These are phyloP conservation scores for Corythucha ciliata DNA, from an alignment of 2,888 invertebrate species.

Conservation along the genomic window DNA sequence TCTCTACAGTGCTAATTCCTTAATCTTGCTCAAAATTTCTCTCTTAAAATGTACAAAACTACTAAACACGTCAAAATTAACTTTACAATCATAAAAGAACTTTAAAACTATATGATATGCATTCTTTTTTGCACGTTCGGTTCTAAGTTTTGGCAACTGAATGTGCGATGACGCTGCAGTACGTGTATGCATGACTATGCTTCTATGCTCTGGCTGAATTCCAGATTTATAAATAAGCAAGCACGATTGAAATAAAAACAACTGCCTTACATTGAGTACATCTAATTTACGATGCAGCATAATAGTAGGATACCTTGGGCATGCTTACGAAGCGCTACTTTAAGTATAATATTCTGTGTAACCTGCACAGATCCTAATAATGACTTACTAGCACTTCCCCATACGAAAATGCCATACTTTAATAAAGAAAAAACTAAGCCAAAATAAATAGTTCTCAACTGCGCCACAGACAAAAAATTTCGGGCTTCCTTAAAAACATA, in stretches of 20 bases:
- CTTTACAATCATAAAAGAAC: conserved; percentile 2
- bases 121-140: conserved; percentile 5
- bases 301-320: neutral
- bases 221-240: conserved; percentile 3
- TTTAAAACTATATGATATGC: neutral
- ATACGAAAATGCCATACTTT: conserved; percentile 8
- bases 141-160: conserved; percentile 4
- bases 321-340: neutral
- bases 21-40: too few species aligned
- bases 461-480: conserved; percentile 5
- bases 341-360: neutral
- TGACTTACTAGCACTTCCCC: neutral
- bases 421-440: conserved; percentile 10
- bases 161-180: neutral
- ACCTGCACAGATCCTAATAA: neutral
- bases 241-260: conserved; percentile 11
- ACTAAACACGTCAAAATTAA: too few species aligned
- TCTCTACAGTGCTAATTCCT: too few species aligned
- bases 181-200: conserved; percentile 4
- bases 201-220: conserved; percentile 5
- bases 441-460: conserved; percentile 7
- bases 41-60: too few species aligned
- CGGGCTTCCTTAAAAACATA: conserved; percentile 15
- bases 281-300: conserved; percentile 9
- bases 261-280: conserved; percentile 8